phyloP scores from a whole-genome alignment of 2,113 vertebrate species.

The Azemiops feae region DNA sequence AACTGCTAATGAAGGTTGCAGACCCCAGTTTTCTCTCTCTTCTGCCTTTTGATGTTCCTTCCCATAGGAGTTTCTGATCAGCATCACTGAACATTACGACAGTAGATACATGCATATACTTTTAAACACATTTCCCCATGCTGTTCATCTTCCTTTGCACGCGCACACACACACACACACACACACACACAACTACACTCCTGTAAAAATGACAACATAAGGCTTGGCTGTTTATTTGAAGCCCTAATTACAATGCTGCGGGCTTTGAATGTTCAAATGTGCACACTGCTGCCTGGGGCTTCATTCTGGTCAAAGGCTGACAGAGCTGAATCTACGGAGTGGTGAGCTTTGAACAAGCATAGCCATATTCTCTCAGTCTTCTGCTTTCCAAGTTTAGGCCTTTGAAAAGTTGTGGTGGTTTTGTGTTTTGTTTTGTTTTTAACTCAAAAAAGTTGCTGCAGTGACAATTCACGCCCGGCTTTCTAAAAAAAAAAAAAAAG shows the following conservation, averaged over 20 bases:
- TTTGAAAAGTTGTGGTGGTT: neutral
- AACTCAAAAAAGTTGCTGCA: constrained; percentile 38
- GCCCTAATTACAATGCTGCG: constrained; percentile 48
- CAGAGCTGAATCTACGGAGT: constrained; percentile 44
- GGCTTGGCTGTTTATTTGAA: constrained; percentile 52
- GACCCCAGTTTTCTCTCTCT: constrained; percentile 28
- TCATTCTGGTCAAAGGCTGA: constrained; percentile 43
- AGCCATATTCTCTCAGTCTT: neutral
- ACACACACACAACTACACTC: neutral
- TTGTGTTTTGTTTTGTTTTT: neutral
- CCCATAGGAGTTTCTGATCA: constrained; percentile 46
- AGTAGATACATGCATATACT: constrained; percentile 42
- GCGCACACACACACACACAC: neutral
- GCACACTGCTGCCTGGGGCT: constrained; percentile 37
- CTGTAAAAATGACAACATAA: constrained; percentile 49
- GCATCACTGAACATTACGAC: constrained; percentile 61
- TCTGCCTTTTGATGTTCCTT: constrained; percentile 50
- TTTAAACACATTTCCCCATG: constrained; percentile 3
- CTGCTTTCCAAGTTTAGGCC: constrained; percentile 8
- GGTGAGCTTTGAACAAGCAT: constrained; percentile 28
- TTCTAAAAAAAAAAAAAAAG: neutral
- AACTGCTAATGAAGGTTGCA: constrained; percentile 57
- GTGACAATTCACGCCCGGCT: constrained; percentile 15
- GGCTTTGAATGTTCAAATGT: constrained; percentile 39
- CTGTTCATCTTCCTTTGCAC: neutral